phyloP scores from a whole-genome alignment of 1,140 invertebrate species.

The Piezodorus guildinii region DNA sequence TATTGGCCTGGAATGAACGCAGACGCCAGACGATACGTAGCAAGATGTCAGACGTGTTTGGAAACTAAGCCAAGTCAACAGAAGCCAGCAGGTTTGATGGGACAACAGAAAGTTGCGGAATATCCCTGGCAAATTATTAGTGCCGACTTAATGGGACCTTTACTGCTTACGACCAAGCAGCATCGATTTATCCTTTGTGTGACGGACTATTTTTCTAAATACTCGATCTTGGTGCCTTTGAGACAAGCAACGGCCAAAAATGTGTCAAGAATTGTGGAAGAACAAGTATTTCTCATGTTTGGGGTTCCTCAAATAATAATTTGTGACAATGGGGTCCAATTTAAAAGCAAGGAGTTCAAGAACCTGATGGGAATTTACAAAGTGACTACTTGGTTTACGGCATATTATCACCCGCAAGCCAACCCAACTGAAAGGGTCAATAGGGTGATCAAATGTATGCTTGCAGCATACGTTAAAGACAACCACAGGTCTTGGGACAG shows the following conservation, averaged over 20 bases:
- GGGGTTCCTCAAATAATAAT: too few species aligned
- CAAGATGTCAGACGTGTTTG: too few species aligned
- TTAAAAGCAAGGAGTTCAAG: too few species aligned
- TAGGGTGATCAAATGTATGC: slow-evolving; percentile 34
- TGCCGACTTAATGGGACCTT: neutral
- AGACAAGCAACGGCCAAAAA: too few species aligned
- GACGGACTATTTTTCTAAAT: neutral
- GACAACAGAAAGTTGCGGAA: too few species aligned
- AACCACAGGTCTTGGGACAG: slow-evolving; percentile 33
- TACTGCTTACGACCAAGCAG: neutral
- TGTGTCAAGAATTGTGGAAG: too few species aligned
- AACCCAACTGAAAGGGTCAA: slow-evolving; percentile 37
- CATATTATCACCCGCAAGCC: slow-evolving; percentile 28
- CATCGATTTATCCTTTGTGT: neutral
- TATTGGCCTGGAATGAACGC: too few species aligned
- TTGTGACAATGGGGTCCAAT: too few species aligned
- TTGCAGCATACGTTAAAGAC: slow-evolving; percentile 32
- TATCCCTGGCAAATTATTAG: neutral
- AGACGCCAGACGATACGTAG: too few species aligned
- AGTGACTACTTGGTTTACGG: neutral
- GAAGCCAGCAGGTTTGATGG: neutral
- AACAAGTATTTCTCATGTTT: too few species aligned
- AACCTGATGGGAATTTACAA: too few species aligned
- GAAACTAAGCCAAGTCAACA: neutral
- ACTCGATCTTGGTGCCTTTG: too few species aligned